Percentiles rank a stretch among this genome's conserved stretches.
Conservation (phyloP, 2,888 invertebrate genomes). For the Xestia ashworthii region DNA sequence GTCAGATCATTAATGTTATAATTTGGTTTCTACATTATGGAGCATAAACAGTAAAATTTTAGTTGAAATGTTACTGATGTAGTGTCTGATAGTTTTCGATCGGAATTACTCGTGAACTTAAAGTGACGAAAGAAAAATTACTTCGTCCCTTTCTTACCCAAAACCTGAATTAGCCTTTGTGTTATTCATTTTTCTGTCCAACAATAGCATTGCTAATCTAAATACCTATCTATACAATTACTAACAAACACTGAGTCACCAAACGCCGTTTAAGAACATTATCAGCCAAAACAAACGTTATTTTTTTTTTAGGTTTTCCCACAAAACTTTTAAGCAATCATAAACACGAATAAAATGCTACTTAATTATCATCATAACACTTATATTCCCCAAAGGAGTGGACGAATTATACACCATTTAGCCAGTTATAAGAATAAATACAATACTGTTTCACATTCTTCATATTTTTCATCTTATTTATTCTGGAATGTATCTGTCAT, state of each 20-base stretch:
- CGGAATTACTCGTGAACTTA: not conserved
- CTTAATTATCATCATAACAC: not conserved
- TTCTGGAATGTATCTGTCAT: constrained; percentile 75
- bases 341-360: no score
- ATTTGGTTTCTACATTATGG: not conserved
- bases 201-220: constrained; percentile 19
- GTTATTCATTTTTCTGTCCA: constrained; percentile 8
- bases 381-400: not conserved
- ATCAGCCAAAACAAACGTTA: not conserved
- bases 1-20: not conserved
- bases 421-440: not conserved
- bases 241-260: constrained; percentile 16
- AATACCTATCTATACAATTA: not conserved
- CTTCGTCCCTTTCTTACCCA: not conserved
- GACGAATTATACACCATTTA: not conserved
- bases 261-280: not conserved
- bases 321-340: not conserved
- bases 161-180: not conserved
- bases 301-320: not conserved
- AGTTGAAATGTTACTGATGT: constrained; percentile 12
- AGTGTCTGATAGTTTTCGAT: not conserved
- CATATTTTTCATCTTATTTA: not conserved
- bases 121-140: not conserved
- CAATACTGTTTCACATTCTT: not conserved
- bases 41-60: not conserved